phyloP scores from a whole-genome alignment of 2,888 invertebrate species.

The Ceraclea dissimilis region DNA sequence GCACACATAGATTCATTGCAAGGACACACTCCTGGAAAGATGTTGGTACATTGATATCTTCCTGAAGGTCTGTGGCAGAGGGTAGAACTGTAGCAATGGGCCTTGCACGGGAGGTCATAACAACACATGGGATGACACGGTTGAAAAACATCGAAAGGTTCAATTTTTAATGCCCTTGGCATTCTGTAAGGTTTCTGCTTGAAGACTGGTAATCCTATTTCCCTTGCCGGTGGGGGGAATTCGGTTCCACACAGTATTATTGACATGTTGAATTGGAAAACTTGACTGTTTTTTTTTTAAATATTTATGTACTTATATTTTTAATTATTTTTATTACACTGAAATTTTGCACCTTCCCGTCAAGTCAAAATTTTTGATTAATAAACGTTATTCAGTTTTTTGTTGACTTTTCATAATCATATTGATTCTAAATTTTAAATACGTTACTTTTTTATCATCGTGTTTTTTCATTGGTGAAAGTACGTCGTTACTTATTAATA shows the following conservation, averaged over 20 bases:
- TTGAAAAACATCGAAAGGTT: not conserved
- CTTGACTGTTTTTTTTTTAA: not conserved
- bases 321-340: conserved; percentile 2
- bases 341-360: not conserved
- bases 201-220: conserved; percentile 1
- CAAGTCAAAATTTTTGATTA: no score
- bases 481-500: not conserved
- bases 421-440: not conserved
- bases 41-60: conserved; percentile 40
- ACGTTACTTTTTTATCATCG: not conserved
- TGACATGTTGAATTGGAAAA: conserved; percentile 9
- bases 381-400: no score
- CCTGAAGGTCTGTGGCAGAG: conserved; percentile 42
- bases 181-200: conserved; percentile 3
- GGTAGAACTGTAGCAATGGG: conserved; percentile 44
- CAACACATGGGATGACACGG: conserved; percentile 31
- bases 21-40: conserved; percentile 36
- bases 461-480: not conserved
- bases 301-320: not conserved
- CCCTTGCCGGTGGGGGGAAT: conserved; percentile 2
- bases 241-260: conserved; percentile 10
- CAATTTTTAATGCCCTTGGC: not conserved
- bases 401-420: not conserved
- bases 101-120: conserved; percentile 45
- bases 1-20: not conserved